Evolutionary conservation across 2,113 vertebrate species (phyloP).

Genomic region (Pungitius pungitius): DNA sequence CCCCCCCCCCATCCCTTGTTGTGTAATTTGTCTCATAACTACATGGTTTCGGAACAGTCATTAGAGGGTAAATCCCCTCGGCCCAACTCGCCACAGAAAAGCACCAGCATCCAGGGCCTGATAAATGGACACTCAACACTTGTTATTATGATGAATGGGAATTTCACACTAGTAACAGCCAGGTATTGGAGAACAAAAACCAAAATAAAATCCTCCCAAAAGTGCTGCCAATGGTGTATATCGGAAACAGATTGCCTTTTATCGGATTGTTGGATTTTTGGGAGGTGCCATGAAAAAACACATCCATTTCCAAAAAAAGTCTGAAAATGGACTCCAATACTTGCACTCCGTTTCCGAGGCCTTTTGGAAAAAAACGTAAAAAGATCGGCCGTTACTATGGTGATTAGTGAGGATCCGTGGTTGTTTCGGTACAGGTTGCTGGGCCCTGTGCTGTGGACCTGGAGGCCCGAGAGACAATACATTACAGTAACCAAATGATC

Average conservation of each 20-base stretch:
- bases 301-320: constrained; percentile 50
- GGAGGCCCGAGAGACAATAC: constrained; percentile 7
- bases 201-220: constrained; percentile 57
- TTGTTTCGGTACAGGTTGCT: constrained; percentile 18
- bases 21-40: constrained; percentile 68
- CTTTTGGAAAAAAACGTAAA: constrained; percentile 31
- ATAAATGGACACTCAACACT: constrained; percentile 81
- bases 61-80: constrained; percentile 61
- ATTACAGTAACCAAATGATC: constrained; percentile 40
- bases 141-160: constrained; percentile 83
- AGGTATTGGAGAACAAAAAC: constrained; percentile 45
- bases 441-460: constrained; percentile 21
- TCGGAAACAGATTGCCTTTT: constrained; percentile 65
- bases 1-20: constrained; percentile 36
- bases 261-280: constrained; percentile 53
- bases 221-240: constrained; percentile 69
- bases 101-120: constrained; percentile 57
- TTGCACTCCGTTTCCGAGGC: not conserved
- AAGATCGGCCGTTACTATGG: constrained; percentile 37
- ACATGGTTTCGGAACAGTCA: constrained; percentile 58
- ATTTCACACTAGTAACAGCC: constrained; percentile 72
- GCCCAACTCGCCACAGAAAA: constrained; percentile 53
- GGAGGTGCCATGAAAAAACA: constrained; percentile 16
- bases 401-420: constrained; percentile 33
- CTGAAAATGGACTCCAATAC: constrained; percentile 27